Evolutionary conservation across 2,888 invertebrate genomes (phyloP), one percentile per base, ranked within the genome.

Genomic region (Zygogramma bicolorata): DNA sequence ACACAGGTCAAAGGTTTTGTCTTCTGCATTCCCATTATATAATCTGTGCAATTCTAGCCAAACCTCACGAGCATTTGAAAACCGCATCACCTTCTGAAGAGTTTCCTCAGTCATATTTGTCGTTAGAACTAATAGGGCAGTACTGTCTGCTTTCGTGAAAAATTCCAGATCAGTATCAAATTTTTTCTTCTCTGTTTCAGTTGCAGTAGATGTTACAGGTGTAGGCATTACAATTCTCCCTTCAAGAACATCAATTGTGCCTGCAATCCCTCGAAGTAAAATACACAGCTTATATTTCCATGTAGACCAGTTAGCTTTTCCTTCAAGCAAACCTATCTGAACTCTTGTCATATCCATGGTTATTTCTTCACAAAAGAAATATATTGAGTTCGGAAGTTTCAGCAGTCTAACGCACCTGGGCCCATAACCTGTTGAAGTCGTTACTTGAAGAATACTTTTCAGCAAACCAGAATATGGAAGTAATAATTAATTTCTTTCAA

Each of bases 101-200:
- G 76, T 76, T 46, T 69, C 40, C 20, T 77, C 68, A 22, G 78
- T 75, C 22, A 74, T 71, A 67, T 77, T 68, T 15, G 76, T 71
- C 71, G 75, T 77, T 1, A 40, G 7, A n/a, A 40, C 31, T 31
- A 31, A 8, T 31, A 2, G 8, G 31, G 13, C 10, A 13, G 7
- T 1, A n/a, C 40, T 40, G 15, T 40, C 40, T 10, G 40, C 4
- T 13, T 40, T 40, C 13, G 7, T 40, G 40, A 40, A 40, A 40
- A 10, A 13, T 40, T 8, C 3, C 15, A 40, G 4, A 10, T 40
- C 40, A n/a, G 13, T n/a, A 1, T 40, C 40, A 40, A 13, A 40
- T n/a, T 40, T 40, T n/a, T 4, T 13, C 15, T 40, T 40, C 10
- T 40, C 40, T 10, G 7, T n/a, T 10, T 4, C 10, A 40, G 10